Conservation (phyloP, 2,113 vertebrate species). For the Setophaga petechia region DNA sequence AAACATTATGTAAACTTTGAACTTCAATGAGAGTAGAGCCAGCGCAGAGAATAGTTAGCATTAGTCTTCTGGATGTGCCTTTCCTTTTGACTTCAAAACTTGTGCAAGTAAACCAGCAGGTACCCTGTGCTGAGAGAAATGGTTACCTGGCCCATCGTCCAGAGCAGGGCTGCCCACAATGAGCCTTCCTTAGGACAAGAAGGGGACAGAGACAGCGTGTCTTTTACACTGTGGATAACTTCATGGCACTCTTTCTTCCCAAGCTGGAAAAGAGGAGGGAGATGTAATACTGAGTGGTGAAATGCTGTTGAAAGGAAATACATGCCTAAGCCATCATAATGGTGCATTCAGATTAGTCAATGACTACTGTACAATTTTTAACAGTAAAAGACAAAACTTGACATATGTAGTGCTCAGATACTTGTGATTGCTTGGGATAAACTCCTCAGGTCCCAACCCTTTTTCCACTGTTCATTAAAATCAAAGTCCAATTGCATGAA, state of each 20-base stretch:
- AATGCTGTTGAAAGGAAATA: neutral
- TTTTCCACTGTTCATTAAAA: neutral
- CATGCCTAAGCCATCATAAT: neutral
- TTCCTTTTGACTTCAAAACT: neutral
- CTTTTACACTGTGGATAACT: fast-evolving
- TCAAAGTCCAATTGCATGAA: neutral
- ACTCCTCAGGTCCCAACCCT: neutral
- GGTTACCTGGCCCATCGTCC: neutral
- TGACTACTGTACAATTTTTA: neutral
- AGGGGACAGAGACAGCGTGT: fast-evolving
- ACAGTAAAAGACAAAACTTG: neutral
- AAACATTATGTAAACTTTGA: neutral
- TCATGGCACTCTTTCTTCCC: neutral
- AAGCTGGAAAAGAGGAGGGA: neutral
- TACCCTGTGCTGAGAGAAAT: neutral
- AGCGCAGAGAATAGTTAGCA: neutral
- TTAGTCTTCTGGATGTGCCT: neutral
- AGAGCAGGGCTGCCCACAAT: neutral
- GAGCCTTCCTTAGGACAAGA: neutral
- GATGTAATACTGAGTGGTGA: fast-evolving
- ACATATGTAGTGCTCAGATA: neutral
- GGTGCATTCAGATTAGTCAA: neutral
- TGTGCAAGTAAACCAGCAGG: neutral
- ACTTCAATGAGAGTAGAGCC: neutral
- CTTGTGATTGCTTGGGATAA: neutral